Conservation (phyloP, 2,888 invertebrate genomes). For the Charanyca ferruginea region DNA sequence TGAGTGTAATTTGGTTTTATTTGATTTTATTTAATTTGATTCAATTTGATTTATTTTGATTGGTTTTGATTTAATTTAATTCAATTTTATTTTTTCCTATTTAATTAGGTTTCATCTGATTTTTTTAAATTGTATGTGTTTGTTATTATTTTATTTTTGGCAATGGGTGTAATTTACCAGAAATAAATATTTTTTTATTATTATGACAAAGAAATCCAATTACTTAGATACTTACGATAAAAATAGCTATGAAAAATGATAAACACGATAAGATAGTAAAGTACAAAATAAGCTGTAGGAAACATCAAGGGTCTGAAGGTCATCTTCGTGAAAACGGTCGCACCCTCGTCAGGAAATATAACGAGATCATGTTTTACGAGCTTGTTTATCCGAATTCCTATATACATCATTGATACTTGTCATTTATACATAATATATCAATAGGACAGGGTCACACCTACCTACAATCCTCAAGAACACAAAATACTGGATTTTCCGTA, state of each 20-base stretch:
- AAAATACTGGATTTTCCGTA: background rate
- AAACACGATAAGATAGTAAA: conserved; percentile 29
- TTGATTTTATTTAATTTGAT: too few species aligned
- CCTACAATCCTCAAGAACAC: background rate
- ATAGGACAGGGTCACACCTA: conserved; percentile 28
- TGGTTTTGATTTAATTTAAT: too few species aligned
- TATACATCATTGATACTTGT: conserved; percentile 46
- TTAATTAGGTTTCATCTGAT: too few species aligned
- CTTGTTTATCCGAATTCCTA: conserved; percentile 76
- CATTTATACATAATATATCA: conserved; percentile 51
- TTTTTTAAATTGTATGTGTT: too few species aligned
- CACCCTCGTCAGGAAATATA: conserved; percentile 77
- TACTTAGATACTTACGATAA: background rate
- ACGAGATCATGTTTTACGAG: conserved; percentile 77
- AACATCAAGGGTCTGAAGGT: conserved; percentile 66
- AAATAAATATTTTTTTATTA: too few species aligned
- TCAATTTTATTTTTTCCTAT: too few species aligned
- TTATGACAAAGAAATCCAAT: background rate
- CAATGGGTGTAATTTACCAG: too few species aligned
- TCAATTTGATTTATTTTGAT: too few species aligned
- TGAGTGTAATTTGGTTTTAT: too few species aligned
- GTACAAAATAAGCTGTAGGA: conserved; percentile 51
- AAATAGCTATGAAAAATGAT: conserved; percentile 14
- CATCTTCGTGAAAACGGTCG: conserved; percentile 67
- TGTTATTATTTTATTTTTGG: too few species aligned